Evolutionary conservation across 2,113 vertebrate species (phyloP).

Genomic region (Morone saxatilis): DNA sequence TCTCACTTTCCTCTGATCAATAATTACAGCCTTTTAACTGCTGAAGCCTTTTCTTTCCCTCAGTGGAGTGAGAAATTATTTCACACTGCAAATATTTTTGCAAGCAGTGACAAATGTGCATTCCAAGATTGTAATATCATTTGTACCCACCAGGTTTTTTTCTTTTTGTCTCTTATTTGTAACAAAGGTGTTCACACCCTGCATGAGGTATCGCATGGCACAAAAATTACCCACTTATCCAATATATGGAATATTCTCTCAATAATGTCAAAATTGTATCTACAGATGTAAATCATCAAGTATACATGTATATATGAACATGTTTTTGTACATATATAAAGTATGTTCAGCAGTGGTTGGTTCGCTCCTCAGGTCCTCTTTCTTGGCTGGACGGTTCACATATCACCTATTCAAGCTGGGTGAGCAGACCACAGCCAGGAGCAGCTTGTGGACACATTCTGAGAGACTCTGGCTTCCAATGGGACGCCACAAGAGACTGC

Average conservation of each 20-base stretch:
- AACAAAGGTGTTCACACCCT: no score
- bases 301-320: no score
- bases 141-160: no score
- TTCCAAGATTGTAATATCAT: no score
- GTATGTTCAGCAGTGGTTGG: not conserved
- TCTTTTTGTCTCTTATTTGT: no score
- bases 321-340: no score
- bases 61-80: not conserved
- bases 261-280: no score
- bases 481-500: slow-evolving; percentile 87
- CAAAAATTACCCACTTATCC: no score
- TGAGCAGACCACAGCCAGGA: slow-evolving; percentile 51
- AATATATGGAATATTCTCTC: no score
- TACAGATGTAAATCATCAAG: no score
- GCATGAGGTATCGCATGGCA: no score
- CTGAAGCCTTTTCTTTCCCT: not conserved
- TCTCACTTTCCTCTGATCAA: not conserved
- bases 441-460: slow-evolving; percentile 85
- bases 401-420: slow-evolving; percentile 88
- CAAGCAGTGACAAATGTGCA: not conserved
- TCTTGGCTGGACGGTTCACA: slow-evolving; percentile 90
- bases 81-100: not conserved
- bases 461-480: slow-evolving; percentile 84
- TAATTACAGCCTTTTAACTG: not conserved
- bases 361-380: slow-evolving; percentile 77